These are phyloP conservation scores for Pedetes capensis DNA, from an alignment of 2,113 vertebrate genomes.

Conservation along the genomic window DNA sequence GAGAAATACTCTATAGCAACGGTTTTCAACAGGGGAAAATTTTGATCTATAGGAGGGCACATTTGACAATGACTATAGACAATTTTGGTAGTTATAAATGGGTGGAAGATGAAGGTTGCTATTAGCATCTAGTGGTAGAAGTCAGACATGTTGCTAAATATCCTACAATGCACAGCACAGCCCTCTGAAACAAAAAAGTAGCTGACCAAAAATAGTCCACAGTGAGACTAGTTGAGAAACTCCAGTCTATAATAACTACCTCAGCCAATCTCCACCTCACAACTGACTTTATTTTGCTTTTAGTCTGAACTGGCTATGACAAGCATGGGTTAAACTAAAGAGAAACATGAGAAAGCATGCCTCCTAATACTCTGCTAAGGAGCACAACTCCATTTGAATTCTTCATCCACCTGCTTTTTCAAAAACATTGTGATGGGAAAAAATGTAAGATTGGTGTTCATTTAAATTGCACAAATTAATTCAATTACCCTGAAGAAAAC, in stretches of 20 bases:
- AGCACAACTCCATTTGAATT: background rate
- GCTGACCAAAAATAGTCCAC: background rate
- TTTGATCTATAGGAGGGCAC: background rate
- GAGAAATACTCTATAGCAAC: background rate
- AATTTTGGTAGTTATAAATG: background rate
- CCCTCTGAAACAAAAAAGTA: background rate
- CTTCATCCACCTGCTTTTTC: background rate
- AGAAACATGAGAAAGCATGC: background rate
- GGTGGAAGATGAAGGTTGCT: too few species aligned
- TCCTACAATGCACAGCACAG: background rate
- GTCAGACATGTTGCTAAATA: background rate
- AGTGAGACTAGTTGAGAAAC: background rate
- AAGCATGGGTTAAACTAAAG: background rate
- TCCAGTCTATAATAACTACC: background rate
- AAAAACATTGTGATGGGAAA: background rate
- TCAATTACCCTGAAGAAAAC: constrained; percentile 61
- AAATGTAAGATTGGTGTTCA: constrained; percentile 25
- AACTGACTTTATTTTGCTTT: background rate
- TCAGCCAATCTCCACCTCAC: background rate
- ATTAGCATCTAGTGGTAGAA: background rate
- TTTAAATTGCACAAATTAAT: constrained; percentile 57
- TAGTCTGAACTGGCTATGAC: background rate
- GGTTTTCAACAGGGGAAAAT: background rate
- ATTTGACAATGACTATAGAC: background rate
- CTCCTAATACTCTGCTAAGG: background rate